Percentiles rank a stretch among this genome's conserved stretches.
phyloP scores from a whole-genome alignment of 2,797 vertebrate genomes.

The Meda fulgida region DNA sequence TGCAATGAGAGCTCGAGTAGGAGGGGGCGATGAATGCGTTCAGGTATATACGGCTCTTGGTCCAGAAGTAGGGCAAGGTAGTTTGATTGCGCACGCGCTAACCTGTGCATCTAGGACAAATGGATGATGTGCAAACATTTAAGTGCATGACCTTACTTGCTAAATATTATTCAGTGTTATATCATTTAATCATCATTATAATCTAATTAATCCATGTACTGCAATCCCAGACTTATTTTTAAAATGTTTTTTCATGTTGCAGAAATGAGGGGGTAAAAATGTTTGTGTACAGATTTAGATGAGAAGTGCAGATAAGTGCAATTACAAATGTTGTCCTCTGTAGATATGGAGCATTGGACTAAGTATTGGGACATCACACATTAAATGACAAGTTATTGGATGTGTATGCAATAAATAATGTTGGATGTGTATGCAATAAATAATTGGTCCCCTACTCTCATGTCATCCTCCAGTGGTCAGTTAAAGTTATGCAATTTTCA shows the following conservation, averaged over 20 bases:
- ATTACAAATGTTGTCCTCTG: neutral
- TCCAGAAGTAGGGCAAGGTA: conserved; percentile 55
- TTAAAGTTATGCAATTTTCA: neutral
- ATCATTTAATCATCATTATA: neutral
- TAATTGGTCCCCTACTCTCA: neutral
- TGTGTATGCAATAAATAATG: neutral
- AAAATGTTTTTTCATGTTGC: too few species aligned
- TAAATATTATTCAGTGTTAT: neutral
- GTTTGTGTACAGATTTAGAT: neutral
- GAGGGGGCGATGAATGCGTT: conserved; percentile 49
- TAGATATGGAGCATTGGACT: neutral
- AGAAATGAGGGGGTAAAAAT: neutral
- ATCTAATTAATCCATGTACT: neutral
- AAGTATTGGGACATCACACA: neutral
- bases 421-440: neutral
- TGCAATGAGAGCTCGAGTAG: conserved; percentile 72
- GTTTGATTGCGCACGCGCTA: conserved; percentile 57
- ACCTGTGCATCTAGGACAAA: conserved; percentile 67
- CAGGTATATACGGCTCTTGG: conserved; percentile 67
- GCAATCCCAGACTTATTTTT: neutral
- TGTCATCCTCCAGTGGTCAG: neutral
- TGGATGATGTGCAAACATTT: conserved; percentile 2
- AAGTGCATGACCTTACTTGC: neutral
- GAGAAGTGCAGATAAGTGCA: neutral
- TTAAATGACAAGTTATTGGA: neutral